phyloP scores from a whole-genome alignment of 2,888 invertebrate genomes.

The Trachelus tabidus region DNA sequence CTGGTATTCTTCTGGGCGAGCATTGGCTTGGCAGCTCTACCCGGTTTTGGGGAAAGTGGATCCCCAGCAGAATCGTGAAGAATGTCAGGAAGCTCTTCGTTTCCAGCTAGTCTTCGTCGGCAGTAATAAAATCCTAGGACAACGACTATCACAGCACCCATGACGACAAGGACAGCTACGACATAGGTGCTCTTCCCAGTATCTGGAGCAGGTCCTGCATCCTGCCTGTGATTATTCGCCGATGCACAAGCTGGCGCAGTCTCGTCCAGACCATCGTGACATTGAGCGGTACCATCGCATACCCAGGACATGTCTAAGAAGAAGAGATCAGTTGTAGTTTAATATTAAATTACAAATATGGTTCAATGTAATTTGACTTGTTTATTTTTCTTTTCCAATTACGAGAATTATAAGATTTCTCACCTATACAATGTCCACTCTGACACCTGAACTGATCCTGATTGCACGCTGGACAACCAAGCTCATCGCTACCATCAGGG shows the following conservation, averaged over 20 bases:
- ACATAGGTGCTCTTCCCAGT: constrained; percentile 70
- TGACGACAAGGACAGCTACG: constrained; percentile 69
- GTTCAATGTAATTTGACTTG: not conserved
- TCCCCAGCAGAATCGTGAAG: constrained; percentile 75
- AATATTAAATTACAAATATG: not conserved
- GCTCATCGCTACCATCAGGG: constrained; percentile 84
- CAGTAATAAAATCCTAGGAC: constrained; percentile 70
- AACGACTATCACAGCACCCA: constrained; percentile 70
- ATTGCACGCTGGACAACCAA: constrained; percentile 78
- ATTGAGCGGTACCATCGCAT: constrained; percentile 75
- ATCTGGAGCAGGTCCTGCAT: constrained; percentile 44
- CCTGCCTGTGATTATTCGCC: constrained; percentile 62
- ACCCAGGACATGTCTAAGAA: constrained; percentile 66
- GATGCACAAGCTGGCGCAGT: constrained; percentile 72
- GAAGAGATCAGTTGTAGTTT: constrained; percentile 8
- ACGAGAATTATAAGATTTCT: constrained; percentile 31
- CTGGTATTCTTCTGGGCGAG: constrained; percentile 60
- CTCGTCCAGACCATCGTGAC: constrained; percentile 79
- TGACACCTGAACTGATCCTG: constrained; percentile 76
- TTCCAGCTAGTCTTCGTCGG: constrained; percentile 66
- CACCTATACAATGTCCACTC: constrained; percentile 73
- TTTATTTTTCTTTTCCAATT: not conserved
- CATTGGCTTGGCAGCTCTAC: constrained; percentile 62
- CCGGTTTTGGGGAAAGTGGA: constrained; percentile 71
- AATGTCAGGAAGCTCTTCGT: constrained; percentile 68